Percentiles rank a stretch among this genome's conserved stretches.
These are phyloP conservation scores for Chloebia gouldiae DNA, from an alignment of 2,113 vertebrate species.

Conservation along the genomic window DNA sequence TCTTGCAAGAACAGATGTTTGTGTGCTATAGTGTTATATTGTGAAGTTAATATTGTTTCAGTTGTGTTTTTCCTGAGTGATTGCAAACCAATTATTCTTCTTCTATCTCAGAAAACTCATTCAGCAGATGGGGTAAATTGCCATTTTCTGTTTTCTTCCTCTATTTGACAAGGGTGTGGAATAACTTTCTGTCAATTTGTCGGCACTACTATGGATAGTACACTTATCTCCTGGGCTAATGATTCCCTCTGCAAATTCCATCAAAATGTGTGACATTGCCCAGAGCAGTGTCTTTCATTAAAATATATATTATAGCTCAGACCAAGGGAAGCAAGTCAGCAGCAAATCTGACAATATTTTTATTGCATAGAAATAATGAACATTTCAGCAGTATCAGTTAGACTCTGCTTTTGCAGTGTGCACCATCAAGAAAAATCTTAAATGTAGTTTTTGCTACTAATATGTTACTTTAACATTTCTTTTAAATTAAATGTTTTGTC, in stretches of 20 bases:
- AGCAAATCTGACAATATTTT: neutral
- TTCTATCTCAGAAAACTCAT: slow-evolving; percentile 24
- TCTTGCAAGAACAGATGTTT: slow-evolving; percentile 33
- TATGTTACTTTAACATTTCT: neutral
- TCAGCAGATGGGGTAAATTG: slow-evolving; percentile 14
- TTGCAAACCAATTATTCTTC: slow-evolving; percentile 43
- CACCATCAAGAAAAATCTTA: neutral
- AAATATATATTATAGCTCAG: neutral
- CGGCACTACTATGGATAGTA: neutral
- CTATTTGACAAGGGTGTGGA: neutral
- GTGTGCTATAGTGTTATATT: neutral
- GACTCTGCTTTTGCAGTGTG: neutral
- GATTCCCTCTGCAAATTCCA: slow-evolving; percentile 33
- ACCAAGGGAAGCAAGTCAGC: neutral
- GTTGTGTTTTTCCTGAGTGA: slow-evolving; percentile 14
- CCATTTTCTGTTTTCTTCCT: neutral
- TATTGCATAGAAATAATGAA: neutral
- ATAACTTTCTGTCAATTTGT: slow-evolving; percentile 13
- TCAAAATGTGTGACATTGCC: slow-evolving; percentile 32
- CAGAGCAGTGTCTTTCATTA: slow-evolving; percentile 23
- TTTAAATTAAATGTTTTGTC: neutral
- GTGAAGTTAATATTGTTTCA: slow-evolving; percentile 19
- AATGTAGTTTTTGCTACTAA: neutral
- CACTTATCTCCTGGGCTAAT: slow-evolving; percentile 11
- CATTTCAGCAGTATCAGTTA: neutral